Percentiles rank a stretch among this genome's conserved stretches.
phyloP scores from a whole-genome alignment of 2,113 vertebrate species.

The Triplophysa tibetana region DNA sequence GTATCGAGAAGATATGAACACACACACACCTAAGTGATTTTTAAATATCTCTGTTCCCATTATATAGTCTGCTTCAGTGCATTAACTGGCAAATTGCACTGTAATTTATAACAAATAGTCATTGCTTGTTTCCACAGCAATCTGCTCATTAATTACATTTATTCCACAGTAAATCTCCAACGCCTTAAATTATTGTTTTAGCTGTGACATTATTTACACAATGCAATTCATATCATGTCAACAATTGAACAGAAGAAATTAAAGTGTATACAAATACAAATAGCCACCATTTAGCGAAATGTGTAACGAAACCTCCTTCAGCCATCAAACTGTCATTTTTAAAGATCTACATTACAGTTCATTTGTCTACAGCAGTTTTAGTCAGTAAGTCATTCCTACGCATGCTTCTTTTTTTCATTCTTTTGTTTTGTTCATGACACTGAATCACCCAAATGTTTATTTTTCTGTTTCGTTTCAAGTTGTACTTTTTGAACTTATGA shows the following conservation, averaged over 20 bases:
- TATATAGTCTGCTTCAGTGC: background rate
- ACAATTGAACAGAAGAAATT: conserved; percentile 25
- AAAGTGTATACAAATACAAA: conserved; percentile 15
- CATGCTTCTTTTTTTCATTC: background rate
- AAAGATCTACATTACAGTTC: background rate
- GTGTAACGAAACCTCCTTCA: background rate
- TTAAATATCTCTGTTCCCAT: background rate
- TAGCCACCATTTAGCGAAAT: conserved; percentile 10
- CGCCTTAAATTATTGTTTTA: conserved; percentile 34
- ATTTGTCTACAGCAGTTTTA: background rate
- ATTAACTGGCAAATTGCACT: conserved; percentile 15
- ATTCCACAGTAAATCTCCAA: conserved; percentile 33
- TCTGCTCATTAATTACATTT: conserved; percentile 26
- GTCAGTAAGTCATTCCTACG: background rate
- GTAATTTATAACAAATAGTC: conserved; percentile 1
- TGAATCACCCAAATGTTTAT: background rate
- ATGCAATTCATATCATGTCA: conserved; percentile 19
- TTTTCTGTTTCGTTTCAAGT: background rate
- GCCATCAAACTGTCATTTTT: background rate
- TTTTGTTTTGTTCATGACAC: background rate
- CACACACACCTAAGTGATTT: background rate
- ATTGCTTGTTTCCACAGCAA: conserved; percentile 38
- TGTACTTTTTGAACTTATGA: too few species aligned
- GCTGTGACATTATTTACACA: conserved; percentile 33
- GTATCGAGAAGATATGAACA: background rate